Evolutionary conservation across 2,113 vertebrate species (phyloP).

Genomic region (Pollachius pollachius): DNA sequence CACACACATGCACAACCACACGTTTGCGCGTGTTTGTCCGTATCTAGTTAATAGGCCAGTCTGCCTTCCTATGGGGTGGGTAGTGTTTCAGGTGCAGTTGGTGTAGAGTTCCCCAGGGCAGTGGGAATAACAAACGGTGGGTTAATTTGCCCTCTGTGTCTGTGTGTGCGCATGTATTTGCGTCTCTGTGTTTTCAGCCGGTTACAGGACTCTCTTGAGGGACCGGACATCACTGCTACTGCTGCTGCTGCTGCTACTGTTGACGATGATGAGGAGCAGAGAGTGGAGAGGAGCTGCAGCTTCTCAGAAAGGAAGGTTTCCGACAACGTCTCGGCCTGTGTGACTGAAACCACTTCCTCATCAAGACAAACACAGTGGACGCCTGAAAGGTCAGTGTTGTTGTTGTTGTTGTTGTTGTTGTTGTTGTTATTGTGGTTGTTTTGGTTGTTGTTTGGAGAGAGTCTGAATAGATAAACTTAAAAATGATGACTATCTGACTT

Average conservation of each 20-base stretch:
- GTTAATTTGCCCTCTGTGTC: conserved; percentile 19
- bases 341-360: conserved; percentile 10
- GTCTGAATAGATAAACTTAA: not conserved
- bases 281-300: conserved; percentile 35
- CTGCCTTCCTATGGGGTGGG: conserved; percentile 30
- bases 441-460: not conserved
- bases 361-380: conserved; percentile 27
- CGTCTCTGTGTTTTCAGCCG: conserved; percentile 35
- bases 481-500: not conserved
- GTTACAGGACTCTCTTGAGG: conserved; percentile 25
- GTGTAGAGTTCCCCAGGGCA: conserved; percentile 55
- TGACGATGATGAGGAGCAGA: conserved; percentile 27
- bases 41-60: conserved; percentile 37
- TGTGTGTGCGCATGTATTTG: not conserved
- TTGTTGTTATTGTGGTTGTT: not conserved
- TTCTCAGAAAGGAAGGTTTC: conserved; percentile 25
- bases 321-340: conserved; percentile 33
- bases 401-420: not conserved
- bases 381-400: conserved; percentile 56
- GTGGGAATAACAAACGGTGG: conserved; percentile 18
- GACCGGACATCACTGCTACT: conserved; percentile 1
- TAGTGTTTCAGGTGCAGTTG: conserved; percentile 51
- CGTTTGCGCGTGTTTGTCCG: conserved; percentile 9
- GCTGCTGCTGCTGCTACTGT: not conserved
- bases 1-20: not conserved